Evolutionary conservation across 2,797 vertebrate genomes (phyloP), one percentile per base, ranked within the genome.

Genomic region (Paramormyrops hopkinsi): DNA sequence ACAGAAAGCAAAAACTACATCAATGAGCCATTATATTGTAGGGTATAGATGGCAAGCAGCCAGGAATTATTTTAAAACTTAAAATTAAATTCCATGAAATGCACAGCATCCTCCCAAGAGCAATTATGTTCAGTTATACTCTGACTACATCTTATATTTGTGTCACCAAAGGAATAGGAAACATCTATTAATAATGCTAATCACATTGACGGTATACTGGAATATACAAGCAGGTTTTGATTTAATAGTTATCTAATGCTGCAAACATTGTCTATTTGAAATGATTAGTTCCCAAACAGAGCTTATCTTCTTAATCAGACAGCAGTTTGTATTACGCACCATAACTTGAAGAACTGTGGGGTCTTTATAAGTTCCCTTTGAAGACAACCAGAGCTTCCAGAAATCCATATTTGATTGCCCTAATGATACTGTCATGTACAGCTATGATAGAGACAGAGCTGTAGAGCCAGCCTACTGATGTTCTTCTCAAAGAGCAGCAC

Each of bases 71-170:
- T 54, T 19, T 59, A 82, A 54, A 82, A 56, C 51, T 44, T 37
- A 56, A 88, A 82, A 41, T 79, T 44, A 56, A 51, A 88, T 88
- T 79, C 29, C 46, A 73, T 79, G 79, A 83, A 88, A 88, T 88
- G 76, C 73, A 56, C 22, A 12, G 51, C 53, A 41, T 37, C 8
- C 50, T 83, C 56, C 51, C 37, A 41, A 22, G 41, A 56, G 50
- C 53, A 82, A 59, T 88, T 88, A 56, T 83, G 50, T 59, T 59
- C 50, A 56, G 19, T 88, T 50, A 53, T 73, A 54, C 33, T 83
- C 51, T 83, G 53, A 88, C 83, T 82, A 88, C 22, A 83, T 9
- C 50, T 17, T 88, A 22, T 83, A n/a, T 22, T 83, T 51, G 33
- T 44, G 69, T 37, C 19, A 82, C 3, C 17, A 65, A 19, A 76